Evolutionary conservation across 2,113 vertebrate genomes (phyloP).

Genomic region (Sterrhoptilus dennistouni): DNA sequence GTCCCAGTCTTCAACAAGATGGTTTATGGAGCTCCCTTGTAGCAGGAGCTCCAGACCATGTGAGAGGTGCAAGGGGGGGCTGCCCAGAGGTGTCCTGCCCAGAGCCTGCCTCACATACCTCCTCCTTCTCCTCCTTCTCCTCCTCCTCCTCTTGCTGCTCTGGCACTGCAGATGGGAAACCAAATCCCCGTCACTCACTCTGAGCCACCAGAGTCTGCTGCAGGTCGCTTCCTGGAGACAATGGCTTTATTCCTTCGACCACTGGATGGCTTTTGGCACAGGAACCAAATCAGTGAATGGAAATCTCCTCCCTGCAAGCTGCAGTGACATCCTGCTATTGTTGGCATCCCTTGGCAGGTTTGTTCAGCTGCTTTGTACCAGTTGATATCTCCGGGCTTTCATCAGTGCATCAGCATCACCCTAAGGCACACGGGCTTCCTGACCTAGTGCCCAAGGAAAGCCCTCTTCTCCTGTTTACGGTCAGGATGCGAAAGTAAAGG

Average conservation of each 20-base stretch:
- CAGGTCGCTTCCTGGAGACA: constrained; percentile 30
- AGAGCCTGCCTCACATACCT: background rate
- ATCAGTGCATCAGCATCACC: background rate
- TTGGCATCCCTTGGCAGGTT: constrained; percentile 63
- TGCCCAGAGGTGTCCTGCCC: background rate
- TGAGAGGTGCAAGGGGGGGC: rapidly evolving
- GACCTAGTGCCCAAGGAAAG: constrained; percentile 58
- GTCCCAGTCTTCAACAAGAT: background rate
- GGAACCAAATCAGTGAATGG: constrained; percentile 33
- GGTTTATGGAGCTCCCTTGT: background rate
- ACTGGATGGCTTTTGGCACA: background rate
- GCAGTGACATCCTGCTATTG: constrained; percentile 69
- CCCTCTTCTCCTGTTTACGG: constrained; percentile 53
- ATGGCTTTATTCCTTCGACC: constrained; percentile 23
- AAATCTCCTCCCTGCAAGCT: constrained; percentile 45
- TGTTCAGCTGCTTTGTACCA: constrained; percentile 63
- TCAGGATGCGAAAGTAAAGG: constrained; percentile 56
- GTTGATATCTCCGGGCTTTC: constrained; percentile 52
- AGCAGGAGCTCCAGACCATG: background rate
- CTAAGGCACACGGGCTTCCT: constrained; percentile 37
- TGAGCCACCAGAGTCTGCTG: background rate
- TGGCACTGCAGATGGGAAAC: background rate
- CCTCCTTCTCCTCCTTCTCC: background rate
- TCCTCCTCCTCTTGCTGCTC: background rate
- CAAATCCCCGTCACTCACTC: background rate